Evolutionary conservation across 1,140 invertebrate genomes (phyloP), one percentile per base, ranked within the genome.

Genomic region (Pseudomyrmex pallidus): DNA sequence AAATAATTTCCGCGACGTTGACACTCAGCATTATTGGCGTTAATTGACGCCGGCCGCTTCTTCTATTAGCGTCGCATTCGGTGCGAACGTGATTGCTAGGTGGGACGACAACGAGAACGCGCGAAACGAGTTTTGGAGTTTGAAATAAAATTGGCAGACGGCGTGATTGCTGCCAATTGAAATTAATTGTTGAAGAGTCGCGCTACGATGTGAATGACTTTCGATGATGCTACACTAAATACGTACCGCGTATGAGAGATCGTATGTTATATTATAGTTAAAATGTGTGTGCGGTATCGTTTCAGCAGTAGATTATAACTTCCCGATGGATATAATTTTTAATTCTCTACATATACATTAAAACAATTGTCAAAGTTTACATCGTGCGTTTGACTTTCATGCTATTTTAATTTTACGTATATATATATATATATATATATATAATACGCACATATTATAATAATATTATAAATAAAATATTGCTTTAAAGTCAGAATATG

Each of bases 41-140:
- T 87, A 87, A 88, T 87, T 70, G 68, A 80, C 74, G 57, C 7
- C 46, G 54, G 8, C 61, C 80, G 67, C 54, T 78, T 83, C 70
- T 85, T 88, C 48, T 63, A 84, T 85, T 84, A 84, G 2, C 72
- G 48, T 56, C 5, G 59, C 44, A 67, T 70, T 70, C 35, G 15
- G 57, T 46, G 57, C 22, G 22, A 50, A 56, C 44, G 54, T 50
- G 15, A 68, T 62, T 80, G 44, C 44, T 35, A 50, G 54, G 7
- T 35, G 48, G 44, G 22, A 74, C 78, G 17, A 20, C 15, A 62
- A 83, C 20, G 54, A 52, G 22, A 22, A 35, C 35, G 44, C 50
- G 17, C 44, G 17, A 25, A 85, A 83, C 44, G 61, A 76, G 85
- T 85, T 85, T 83, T 44, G 61, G 57, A 76, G 70, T 77, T 86